Evolutionary conservation across 2,113 vertebrate species (phyloP).

Genomic region (Plecturocebus donacophilus): DNA sequence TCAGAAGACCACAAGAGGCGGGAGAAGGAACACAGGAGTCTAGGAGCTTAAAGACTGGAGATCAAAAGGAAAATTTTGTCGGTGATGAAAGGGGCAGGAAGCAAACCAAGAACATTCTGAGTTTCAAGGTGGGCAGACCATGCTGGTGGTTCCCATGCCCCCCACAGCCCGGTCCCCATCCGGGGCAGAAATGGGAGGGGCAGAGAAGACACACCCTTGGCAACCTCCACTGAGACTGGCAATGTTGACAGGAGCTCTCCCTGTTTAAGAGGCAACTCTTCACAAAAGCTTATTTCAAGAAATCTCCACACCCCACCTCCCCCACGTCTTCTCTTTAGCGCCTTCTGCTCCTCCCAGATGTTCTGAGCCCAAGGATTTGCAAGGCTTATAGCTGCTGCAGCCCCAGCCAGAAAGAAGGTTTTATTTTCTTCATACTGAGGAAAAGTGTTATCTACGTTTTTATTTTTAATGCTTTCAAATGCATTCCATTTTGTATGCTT

Average conservation of each 20-base stretch:
- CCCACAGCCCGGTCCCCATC: neutral
- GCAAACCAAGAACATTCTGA: neutral
- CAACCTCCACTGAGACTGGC: neutral
- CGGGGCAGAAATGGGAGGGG: neutral
- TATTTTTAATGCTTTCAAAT: conserved; percentile 56
- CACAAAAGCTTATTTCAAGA: conserved; percentile 4
- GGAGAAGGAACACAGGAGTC: neutral
- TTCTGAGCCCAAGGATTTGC: neutral
- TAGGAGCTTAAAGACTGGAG: neutral
- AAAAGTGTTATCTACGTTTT: conserved; percentile 34
- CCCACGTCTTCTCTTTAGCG: neutral
- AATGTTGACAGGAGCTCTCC: neutral
- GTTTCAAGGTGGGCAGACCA: neutral
- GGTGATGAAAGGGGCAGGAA: neutral
- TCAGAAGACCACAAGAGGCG: neutral
- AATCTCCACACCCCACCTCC: neutral
- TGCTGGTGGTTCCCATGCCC: neutral
- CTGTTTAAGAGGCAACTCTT: neutral
- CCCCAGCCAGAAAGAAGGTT: neutral
- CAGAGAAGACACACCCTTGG: neutral
- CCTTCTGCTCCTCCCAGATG: conserved; percentile 63
- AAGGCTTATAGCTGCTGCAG: conserved; percentile 4
- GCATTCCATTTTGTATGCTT: neutral
- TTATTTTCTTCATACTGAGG: neutral
- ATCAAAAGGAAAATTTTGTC: neutral